Base-by-base conservation (phyloP, 2,888 invertebrate species). In the Corbicula japonica region DNA sequence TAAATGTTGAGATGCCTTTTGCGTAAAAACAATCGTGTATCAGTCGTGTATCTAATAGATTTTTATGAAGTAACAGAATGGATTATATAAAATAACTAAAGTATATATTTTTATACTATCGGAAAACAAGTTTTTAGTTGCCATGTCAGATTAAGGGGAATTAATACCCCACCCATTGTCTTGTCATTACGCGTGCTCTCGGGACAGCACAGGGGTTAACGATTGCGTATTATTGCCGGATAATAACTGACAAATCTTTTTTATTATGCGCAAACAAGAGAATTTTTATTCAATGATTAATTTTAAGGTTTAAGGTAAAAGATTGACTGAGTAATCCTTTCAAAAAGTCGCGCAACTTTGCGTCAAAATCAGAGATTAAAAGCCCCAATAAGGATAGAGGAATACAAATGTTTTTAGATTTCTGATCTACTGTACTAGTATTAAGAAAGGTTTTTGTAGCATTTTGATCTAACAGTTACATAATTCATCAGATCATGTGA, bases 311-410 rank as follows among this genome's bases (percentile, higher is more conserved):
- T 34, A 35, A 50, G 23, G 52, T 35, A 35, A 32, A 65, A 50
- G 54, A 56, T 34, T 62, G 50, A 41, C 10, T 26, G 81, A 63
- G 81, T 81, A 81, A 76, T 75, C 74, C 30, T 81, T 58, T 38
- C 28, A 46, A 34, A 62, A 62, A 26, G 10, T 58, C 48, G 62
- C 69, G 72, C 70, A 80, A 80, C 73, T 73, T 80, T 73, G 56
- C 70, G 76, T 52, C 63, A 73, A 44, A 41, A 38, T 23, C 30
- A 52, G 65, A 69, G 80, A 80, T 80, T 80, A 80, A 70, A 56
- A 54, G 48, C 32, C 28, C n/a, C n/a, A n/a, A n/a, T n/a, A n/a
- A n/a, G n/a, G n/a, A 2, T 35, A n/a, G n/a, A 52, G 34, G 21
- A 58, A 58, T 21, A 28, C 4, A 58, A 23, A 6, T 30, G 35